phyloP scores from a whole-genome alignment of 2,113 vertebrate species.

The Elephantulus edwardii region DNA sequence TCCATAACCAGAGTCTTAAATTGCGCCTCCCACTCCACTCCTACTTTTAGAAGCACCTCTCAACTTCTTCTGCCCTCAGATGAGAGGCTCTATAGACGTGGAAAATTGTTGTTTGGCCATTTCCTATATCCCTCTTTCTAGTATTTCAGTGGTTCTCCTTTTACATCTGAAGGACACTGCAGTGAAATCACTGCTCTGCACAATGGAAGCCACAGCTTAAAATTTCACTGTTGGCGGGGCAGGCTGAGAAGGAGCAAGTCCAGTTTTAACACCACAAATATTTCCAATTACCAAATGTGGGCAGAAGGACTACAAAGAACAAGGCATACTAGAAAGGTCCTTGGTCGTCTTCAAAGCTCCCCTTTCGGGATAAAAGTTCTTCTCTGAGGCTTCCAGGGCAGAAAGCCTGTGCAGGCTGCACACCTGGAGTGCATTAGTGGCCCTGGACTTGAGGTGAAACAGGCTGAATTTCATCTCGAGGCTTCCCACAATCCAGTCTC shows the following conservation, averaged over 20 bases:
- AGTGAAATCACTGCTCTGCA: slow-evolving; percentile 60
- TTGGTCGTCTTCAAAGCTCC: slow-evolving; percentile 72
- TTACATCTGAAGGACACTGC: slow-evolving; percentile 61
- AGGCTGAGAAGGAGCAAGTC: slow-evolving; percentile 73
- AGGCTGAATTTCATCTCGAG: slow-evolving; percentile 66
- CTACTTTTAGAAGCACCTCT: slow-evolving; percentile 47
- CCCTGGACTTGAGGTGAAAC: slow-evolving; percentile 66
- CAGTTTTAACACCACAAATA: slow-evolving; percentile 71
- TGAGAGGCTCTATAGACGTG: slow-evolving; percentile 71
- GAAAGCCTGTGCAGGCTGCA: slow-evolving; percentile 58
- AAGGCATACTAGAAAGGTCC: slow-evolving; percentile 55
- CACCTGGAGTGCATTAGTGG: slow-evolving; percentile 76
- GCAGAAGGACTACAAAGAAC: slow-evolving; percentile 61
- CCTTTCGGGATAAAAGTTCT: slow-evolving; percentile 68
- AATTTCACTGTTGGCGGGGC: slow-evolving; percentile 66
- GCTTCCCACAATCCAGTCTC: slow-evolving; percentile 68
- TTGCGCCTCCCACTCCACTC: background rate
- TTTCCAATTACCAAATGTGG: slow-evolving; percentile 75
- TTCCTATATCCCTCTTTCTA: slow-evolving; percentile 74
- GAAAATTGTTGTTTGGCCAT: slow-evolving; percentile 74
- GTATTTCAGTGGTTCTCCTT: slow-evolving; percentile 72
- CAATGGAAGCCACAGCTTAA: slow-evolving; percentile 71
- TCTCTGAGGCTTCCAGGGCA: slow-evolving; percentile 69
- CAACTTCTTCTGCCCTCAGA: slow-evolving; percentile 64
- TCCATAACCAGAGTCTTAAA: slow-evolving; percentile 67